Base-by-base conservation (phyloP, 2,113 vertebrate genomes). In the Channa maculata region DNA sequence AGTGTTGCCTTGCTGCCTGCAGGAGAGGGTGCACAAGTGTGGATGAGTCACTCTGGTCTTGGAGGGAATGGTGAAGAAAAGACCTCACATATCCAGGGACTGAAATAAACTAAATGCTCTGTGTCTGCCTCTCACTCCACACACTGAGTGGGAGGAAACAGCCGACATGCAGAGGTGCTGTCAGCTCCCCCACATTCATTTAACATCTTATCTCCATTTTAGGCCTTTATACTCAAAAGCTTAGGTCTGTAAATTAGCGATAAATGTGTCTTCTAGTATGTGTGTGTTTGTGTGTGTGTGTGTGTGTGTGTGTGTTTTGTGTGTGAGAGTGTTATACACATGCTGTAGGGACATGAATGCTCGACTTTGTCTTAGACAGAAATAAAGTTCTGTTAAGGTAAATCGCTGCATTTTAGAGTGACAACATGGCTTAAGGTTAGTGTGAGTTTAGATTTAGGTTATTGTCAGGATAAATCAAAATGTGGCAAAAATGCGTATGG, bases 81-180 rank as follows among this genome's bases (percentile, higher is more conserved):
- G 72, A 65, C 71, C 48, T 81, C 62, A 69, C 78, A 79, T 77
- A 72, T 87, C 71, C 50, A 63, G 71, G 60, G 76, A 73, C 88
- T 84, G 82, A 88, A 92, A 92, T 90, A 92, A 85, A 90, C 75
- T 77, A 78, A 87, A 85, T 72, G 86, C 76, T 85, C 69, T 88
- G 78, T 55, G 64, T 84, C 79, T 85, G 77, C 68, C 68, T 75
- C 79, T 85, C 77, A 48, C 74, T 66, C 55, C 80, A 78, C 39
- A n/a, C 64, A 62, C 77, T 51, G 88, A 86, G 90, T 93, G 85
- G 89, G 89, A 86, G 89, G 91, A 89, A 61, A 37, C 63, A 53
- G 75, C 74, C 83, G 81, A 92, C 79, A 66, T 74, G 79, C 49
- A 68, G 85, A 86, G 78, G 81, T 77, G 50, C 74, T 88, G 61